These are phyloP conservation scores for Zele albiditarsus DNA, from an alignment of 2,888 invertebrate genomes.

Conservation along the genomic window DNA sequence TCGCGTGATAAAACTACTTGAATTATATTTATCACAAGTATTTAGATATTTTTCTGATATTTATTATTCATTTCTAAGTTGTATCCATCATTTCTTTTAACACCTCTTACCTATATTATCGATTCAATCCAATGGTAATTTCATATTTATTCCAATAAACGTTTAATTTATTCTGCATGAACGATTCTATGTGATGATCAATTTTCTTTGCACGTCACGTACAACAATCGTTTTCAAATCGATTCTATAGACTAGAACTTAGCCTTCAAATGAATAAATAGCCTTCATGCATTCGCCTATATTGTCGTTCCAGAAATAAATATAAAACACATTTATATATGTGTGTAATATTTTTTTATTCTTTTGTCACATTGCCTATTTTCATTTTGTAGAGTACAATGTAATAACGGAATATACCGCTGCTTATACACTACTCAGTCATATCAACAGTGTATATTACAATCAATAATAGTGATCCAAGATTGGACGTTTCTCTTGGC, in stretches of 20 bases:
- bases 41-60: not conserved
- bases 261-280: not conserved
- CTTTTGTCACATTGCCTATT: not conserved
- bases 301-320: not conserved
- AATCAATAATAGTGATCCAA: conserved; percentile 10
- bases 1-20: too few relatives aligned
- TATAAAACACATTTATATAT: not conserved
- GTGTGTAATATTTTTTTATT: not conserved
- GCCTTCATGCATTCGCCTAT: not conserved
- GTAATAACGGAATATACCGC: too few relatives aligned
- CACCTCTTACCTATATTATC: too few relatives aligned
- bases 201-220: not conserved
- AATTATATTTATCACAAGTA: not conserved
- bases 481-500: conserved; percentile 9
- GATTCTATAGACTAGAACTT: not conserved
- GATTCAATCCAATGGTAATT: too few relatives aligned
- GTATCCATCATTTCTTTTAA: not conserved
- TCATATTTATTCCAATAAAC: not conserved
- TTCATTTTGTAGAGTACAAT: not conserved
- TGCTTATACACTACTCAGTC: not conserved
- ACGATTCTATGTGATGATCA: not conserved
- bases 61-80: not conserved
- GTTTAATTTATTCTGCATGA: not conserved
- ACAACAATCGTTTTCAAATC: not conserved
- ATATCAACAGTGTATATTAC: not conserved